phyloP scores from a whole-genome alignment of 2,797 vertebrate genomes.

The Betta splendens region DNA sequence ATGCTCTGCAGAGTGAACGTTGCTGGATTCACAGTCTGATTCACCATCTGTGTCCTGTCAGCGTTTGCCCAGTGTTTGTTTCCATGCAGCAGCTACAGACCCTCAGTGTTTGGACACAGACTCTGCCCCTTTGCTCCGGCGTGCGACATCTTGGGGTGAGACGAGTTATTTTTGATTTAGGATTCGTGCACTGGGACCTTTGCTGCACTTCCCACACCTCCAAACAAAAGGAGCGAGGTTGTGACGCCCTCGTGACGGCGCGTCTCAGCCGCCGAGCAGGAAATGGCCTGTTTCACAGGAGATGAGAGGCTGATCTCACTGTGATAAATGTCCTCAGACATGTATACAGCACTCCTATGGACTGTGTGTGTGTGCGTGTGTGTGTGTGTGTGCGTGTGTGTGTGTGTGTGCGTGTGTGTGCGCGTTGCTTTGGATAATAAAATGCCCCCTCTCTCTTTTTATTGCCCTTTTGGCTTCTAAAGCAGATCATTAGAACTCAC shows the following conservation, averaged over 20 bases:
- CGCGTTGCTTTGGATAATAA: constrained; percentile 20
- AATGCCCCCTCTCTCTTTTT: constrained; percentile 20
- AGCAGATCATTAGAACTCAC: constrained; percentile 34
- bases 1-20: too few species aligned
- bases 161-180: not conserved
- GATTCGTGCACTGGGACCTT: not conserved
- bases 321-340: constrained; percentile 55
- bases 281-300: constrained; percentile 72
- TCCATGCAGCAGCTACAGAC: not conserved
- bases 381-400: constrained; percentile 6
- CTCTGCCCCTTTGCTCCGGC: not conserved
- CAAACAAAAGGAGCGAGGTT: constrained; percentile 29
- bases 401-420: constrained; percentile 6
- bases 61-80: not conserved
- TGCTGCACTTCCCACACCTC: constrained; percentile 1
- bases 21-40: not conserved
- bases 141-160: not conserved
- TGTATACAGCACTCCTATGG: not conserved
- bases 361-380: constrained; percentile 3
- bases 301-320: constrained; percentile 63
- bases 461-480: constrained; percentile 29
- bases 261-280: constrained; percentile 41
- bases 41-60: not conserved
- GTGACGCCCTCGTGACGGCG: constrained; percentile 41
- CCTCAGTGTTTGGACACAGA: too few species aligned